Evolutionary conservation across 2,797 vertebrate genomes (phyloP).

Genomic region (Clarias fuscus): DNA sequence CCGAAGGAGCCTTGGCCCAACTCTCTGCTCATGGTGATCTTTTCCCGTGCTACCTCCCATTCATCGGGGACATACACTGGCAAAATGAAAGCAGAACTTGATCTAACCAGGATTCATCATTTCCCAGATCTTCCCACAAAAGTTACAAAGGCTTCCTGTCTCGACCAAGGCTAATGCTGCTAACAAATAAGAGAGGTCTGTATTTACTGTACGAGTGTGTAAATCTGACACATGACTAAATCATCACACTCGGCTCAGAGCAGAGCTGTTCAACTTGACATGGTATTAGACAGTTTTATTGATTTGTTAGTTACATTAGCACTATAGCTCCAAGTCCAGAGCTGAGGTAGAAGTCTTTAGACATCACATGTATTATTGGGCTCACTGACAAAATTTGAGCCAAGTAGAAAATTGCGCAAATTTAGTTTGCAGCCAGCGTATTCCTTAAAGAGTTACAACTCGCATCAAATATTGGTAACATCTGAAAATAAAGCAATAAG

Average conservation of each 20-base stretch:
- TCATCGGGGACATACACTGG: slow-evolving; percentile 96
- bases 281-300: not conserved
- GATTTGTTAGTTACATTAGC: slow-evolving; percentile 9
- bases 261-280: not conserved
- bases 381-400: not conserved
- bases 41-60: slow-evolving; percentile 96
- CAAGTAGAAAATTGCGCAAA: slow-evolving; percentile 13
- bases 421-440: not conserved
- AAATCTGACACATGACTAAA: not conserved
- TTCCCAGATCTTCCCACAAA: not conserved
- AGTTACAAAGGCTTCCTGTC: too few relatives aligned
- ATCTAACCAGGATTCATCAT: not conserved
- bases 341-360: not conserved
- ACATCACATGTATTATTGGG: not conserved
- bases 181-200: not conserved
- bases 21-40: slow-evolving; percentile 91
- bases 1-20: slow-evolving; percentile 97
- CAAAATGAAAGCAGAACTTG: not conserved
- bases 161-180: too few relatives aligned
- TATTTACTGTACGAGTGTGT: not conserved
- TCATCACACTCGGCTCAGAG: not conserved
- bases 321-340: not conserved
- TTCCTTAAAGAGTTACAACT: slow-evolving; percentile 1
- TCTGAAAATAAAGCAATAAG: slow-evolving; percentile 17
- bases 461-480: not conserved